Base-by-base conservation (phyloP, 2,888 invertebrate genomes). In the Idaea aversata region DNA sequence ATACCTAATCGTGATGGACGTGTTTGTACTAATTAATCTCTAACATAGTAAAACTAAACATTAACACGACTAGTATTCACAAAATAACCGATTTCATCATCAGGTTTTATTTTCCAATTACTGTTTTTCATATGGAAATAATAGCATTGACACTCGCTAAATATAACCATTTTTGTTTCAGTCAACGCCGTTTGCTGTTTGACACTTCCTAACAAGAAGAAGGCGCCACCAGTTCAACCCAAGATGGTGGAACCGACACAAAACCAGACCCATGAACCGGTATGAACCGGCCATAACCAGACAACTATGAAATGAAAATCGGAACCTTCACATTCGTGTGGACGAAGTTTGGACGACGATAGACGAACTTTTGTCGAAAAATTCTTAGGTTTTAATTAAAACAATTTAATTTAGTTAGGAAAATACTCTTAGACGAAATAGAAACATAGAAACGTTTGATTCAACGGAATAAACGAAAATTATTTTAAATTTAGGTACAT, bases 191-290 rank as follows among this genome's bases (percentile, higher is more conserved):
- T 88, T 1, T 82, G 84, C 75, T 93, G 92, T 70, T 70, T 91
- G 7, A 87, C 87, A 1, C 77, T 93, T 1, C 91, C 92, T 0
- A 83, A 83, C 15, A 88, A 81, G 73, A 86, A 82, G 66, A 80
- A 64, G 36, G n/a, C 73, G 35, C 72, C 71, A 0, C 75, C 66
- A n/a, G 69, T 79, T 0, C 70, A 80, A 7, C 79, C 79, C 57
- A 75, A 73, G 0, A 75, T 77, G 1, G 72, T 78, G 0, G 86
- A 88, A 62, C 81, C 87, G 0, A 77, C 84, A 0, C 79, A 87
- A 58, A 87, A 83, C 66, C 86, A 90, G 73, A 87, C 88, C 7
- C 89, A 91, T 72, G 90, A 90, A 75, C 89, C 91, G n/a, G 91
- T 87, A 83, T 91, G 90, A 91, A 79, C 66, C 68, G 64, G 64